Percentiles rank a stretch among this genome's conserved stretches.
Conservation (phyloP, 1,140 invertebrate species). For the Cyphomyrmex costatus region DNA sequence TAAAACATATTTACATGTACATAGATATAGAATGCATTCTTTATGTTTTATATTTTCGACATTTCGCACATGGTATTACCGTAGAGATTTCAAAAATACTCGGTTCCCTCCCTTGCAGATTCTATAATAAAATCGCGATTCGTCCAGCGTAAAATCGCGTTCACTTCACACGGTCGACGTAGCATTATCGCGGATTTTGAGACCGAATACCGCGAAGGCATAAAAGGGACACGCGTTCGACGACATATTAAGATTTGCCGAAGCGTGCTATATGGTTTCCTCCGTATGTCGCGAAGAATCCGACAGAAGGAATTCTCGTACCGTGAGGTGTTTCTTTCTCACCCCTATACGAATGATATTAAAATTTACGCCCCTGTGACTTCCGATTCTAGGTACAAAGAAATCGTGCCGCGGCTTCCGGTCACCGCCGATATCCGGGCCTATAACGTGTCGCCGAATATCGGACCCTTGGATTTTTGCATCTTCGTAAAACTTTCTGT, state of each 20-base stretch:
- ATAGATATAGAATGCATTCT: not conserved
- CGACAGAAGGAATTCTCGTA: constrained; percentile 25
- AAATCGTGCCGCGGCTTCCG: constrained; percentile 41
- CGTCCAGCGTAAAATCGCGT: constrained; percentile 53
- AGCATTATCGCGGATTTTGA: not conserved
- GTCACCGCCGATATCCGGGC: constrained; percentile 39
- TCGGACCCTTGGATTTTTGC: not conserved
- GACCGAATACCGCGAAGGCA: constrained; percentile 36
- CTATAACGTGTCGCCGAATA: not conserved
- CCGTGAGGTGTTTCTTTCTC: not conserved
- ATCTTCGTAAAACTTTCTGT: not conserved
- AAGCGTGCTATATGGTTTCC: constrained; percentile 24
- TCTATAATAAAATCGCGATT: constrained; percentile 25
- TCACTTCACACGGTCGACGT: constrained; percentile 24
- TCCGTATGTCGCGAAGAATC: constrained; percentile 5
- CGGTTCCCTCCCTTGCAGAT: not conserved
- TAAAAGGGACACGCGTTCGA: constrained; percentile 27
- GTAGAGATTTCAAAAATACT: not conserved
- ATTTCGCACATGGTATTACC: not conserved
- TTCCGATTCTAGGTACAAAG: constrained; percentile 28
- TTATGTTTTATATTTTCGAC: not conserved
- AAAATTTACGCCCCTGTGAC: constrained; percentile 50
- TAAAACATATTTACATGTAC: not conserved
- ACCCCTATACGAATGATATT: constrained; percentile 32
- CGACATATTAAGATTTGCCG: constrained; percentile 53